Evolutionary conservation across 2,797 vertebrate species (phyloP), one percentile per base, ranked within the genome.

Genomic region (Garrulus glandarius): DNA sequence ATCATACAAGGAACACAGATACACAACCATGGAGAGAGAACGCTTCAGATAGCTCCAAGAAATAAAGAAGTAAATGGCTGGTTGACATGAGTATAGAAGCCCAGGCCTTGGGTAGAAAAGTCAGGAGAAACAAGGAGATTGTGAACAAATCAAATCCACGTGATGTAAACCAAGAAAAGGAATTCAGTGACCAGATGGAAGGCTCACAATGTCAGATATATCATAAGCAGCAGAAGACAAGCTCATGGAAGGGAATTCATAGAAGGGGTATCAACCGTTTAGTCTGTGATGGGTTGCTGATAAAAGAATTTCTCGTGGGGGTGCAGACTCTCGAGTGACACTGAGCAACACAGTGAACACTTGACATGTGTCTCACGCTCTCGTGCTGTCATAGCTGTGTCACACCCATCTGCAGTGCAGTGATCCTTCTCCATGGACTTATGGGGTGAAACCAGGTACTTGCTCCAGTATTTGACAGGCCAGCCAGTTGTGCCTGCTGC

Each of bases 361-460:
- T 52, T 37, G 41, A 15, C 6, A 1, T 5, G 29, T 15, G 17
- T 75, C 26, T 64, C 39, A 22, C 0, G 0, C 15, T 59, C n/a
- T 32, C 2, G 2, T n/a, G 21, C 23, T 1, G 0, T 36, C 63
- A 22, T 7, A n/a, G 16, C 15, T 46, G 8, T 56, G 61, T 56
- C 4, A 77, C 53, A 84, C 8, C 13, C 21, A 3, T 17, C 18
- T 47, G 47, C 30, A 56, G 43, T 5, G 16, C 55, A 46, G 15
- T 29, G 23, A 52, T 77, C 37, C 23, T 70, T 26, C 63, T 44
- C 29, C 52, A 15, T 15, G 21, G 41, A 9, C 12, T 10, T 44
- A 7, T 0, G 3, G 39, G 14, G 6, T 13, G 20, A 77, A 71
- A 34, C 1, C 18, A 32, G 46, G 34, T 27, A 30, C 21, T 6